These are phyloP conservation scores for Celastrina argiolus DNA, from an alignment of 2,888 invertebrate species.

Conservation along the genomic window DNA sequence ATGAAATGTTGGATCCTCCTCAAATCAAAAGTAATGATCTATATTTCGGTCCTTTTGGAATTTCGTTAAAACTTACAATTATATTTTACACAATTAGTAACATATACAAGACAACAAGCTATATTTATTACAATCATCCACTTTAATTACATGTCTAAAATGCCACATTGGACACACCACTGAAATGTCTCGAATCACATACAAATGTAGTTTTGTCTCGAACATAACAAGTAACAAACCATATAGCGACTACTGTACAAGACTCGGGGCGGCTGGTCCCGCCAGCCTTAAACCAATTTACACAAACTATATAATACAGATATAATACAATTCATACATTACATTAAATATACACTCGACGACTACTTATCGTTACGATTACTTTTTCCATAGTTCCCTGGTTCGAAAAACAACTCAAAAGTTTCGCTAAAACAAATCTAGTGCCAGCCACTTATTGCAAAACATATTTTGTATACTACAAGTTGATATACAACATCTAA, in stretches of 20 bases:
- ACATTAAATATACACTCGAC: conserved; percentile 38
- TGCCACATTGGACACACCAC: background rate
- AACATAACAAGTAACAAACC: conserved; percentile 14
- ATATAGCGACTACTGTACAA: conserved; percentile 3
- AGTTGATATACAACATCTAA: background rate
- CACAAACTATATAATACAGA: conserved; percentile 63
- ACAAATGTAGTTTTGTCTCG: conserved; percentile 10
- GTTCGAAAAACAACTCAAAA: conserved; percentile 40
- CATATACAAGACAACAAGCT: conserved; percentile 12
- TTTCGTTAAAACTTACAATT: conserved; percentile 17
- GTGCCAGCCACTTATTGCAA: conserved; percentile 34
- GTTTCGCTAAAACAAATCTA: conserved; percentile 37
- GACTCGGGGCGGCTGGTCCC: conserved; percentile 45
- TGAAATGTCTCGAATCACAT: conserved; percentile 7
- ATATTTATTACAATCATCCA: conserved; percentile 8
- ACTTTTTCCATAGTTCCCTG: conserved; percentile 31
- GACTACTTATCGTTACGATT: conserved; percentile 32
- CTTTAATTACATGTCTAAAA: background rate
- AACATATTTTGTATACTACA: conserved; percentile 10
- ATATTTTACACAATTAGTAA: conserved; percentile 19
- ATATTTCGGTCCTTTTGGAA: conserved; percentile 17
- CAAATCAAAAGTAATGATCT: conserved; percentile 6
- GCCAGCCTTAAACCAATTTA: conserved; percentile 51
- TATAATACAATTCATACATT: conserved; percentile 45
- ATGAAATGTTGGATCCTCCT: background rate